Base-by-base conservation (phyloP, 2,888 invertebrate genomes). In the Hydrotaea diabolus region DNA sequence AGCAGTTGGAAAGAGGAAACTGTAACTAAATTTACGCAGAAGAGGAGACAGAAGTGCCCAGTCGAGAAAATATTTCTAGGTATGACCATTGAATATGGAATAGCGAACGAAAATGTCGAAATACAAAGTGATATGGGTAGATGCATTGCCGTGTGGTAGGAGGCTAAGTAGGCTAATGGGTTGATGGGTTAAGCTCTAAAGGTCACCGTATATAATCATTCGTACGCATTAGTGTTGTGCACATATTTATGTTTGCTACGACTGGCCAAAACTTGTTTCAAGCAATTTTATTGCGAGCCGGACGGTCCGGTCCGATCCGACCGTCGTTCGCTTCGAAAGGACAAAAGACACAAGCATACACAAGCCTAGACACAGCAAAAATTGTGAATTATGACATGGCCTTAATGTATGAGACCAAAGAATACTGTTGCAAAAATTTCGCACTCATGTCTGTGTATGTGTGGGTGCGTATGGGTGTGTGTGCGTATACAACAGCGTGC, bases 351-450 rank as follows among this genome's bases (percentile, higher is more conserved):
- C 39, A 69, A 4, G 7, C 21, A 39, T 2, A 31, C 31, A 31
- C 2, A 31, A 2, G 31, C n/a, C n/a, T n/a, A n/a, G 19, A 43
- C 69, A 69, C 43, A 19, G 69, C 69, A 46, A 69, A 43, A 69
- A 77, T 77, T 69, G 77, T 77, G 57, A 69, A 69, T 69, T 77
- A 77, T 77, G 69, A 43, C 57, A 57, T 31, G 62, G 69, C 46
- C 46, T 57, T 17, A 77, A 57, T 57, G 77, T 43, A 23, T 69
- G 23, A 26, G n/a, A 17, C 23, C 43, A 43, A 73, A 36, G 21
- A 73, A 15, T 57, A 73, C 31, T 39, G 39, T 57, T 66, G 43
- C 66, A 39, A 66, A 66, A 66, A 39, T 66, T 66, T 13, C 39
- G 19, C 21, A 23, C 36, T 39, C n/a, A n/a, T n/a, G n/a, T n/a